Evolutionary conservation across 2,888 invertebrate genomes (phyloP), one percentile per base, ranked within the genome.

Genomic region (Ganaspis brasiliensis): DNA sequence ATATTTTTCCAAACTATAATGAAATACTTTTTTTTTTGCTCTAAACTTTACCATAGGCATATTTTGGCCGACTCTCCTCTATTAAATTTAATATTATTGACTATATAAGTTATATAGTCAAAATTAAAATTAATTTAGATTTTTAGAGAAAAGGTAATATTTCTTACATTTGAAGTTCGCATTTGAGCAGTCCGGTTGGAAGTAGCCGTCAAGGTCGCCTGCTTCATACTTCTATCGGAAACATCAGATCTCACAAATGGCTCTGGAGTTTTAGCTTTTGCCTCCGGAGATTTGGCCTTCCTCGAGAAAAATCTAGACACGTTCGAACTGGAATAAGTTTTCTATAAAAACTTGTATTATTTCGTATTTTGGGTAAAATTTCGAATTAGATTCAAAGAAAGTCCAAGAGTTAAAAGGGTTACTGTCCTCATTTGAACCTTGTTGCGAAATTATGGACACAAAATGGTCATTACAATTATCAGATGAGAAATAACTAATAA

Each of bases 231-330:
- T 74, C 83, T 86, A 71, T 91, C 91, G 3, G 89, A 87, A 57
- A 88, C 80, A 72, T 89, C 90, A 3, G 88, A 88, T 4, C 87
- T 93, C 0, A 92, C 92, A 85, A 94, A 92, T 0, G 94, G 94
- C 81, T 96, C 96, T 0, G 96, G 95, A 0, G 95, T 95, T 86
- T 94, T 95, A 0, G 95, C 93, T 88, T 96, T 96, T 3, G 90
- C 88, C 3, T 91, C 91, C 10, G 91, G 89, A 0, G 94, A 92
- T 83, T 95, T 95, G 1, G 92, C 92, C 90, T 97, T 97, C 87
- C 96, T 95, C 35, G 96, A 95, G 92, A 97, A 98, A 92, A 97
- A 97, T 91, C 97, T 95, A 86, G 79, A 86, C 84, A 67, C 67
- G 24, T 67, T 67, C n/a, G 40, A 67, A 67, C 67, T 67, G 45